Percentiles rank a stretch among this genome's conserved stretches.
phyloP scores from a whole-genome alignment of 2,888 invertebrate genomes.

The Ectropis crepuscularia region DNA sequence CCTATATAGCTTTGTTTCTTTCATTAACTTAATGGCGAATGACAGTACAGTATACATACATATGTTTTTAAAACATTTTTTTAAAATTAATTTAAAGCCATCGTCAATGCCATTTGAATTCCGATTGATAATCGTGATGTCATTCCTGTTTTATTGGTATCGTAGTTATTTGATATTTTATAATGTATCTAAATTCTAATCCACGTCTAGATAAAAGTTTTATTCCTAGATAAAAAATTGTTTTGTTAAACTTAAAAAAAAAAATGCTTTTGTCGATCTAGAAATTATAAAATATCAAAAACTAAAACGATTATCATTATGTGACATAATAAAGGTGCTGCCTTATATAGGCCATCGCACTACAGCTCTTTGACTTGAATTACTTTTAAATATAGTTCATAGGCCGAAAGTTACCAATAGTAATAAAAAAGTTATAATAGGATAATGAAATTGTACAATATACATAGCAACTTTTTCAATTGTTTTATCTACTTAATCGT shows the following conservation, averaged over 20 bases:
- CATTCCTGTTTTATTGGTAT: neutral
- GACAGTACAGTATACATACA: too few relatives aligned
- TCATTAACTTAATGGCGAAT: too few relatives aligned
- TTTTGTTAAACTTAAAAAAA: too few relatives aligned
- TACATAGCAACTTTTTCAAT: conserved; percentile 29
- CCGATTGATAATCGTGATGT: conserved; percentile 13
- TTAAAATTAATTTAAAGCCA: conserved; percentile 51
- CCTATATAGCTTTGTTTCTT: too few relatives aligned
- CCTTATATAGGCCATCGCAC: conserved; percentile 42
- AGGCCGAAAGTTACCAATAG: conserved; percentile 73
- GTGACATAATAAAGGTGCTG: conserved; percentile 5
- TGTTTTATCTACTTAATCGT: too few relatives aligned
- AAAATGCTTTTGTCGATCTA: too few relatives aligned
- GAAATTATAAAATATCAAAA: neutral
- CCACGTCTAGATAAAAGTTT: too few relatives aligned
- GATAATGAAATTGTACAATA: conserved; percentile 69
- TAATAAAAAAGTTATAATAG: conserved; percentile 41
- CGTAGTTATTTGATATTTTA: too few relatives aligned
- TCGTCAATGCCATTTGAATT: conserved; percentile 60
- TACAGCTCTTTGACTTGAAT: conserved; percentile 47
- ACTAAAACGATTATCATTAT: neutral
- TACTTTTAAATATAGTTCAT: conserved; percentile 60
- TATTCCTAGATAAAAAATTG: too few relatives aligned
- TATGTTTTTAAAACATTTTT: conserved; percentile 32
- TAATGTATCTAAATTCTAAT: too few relatives aligned